Conservation (phyloP, 2,888 invertebrate species). For the Lottia scabra region DNA sequence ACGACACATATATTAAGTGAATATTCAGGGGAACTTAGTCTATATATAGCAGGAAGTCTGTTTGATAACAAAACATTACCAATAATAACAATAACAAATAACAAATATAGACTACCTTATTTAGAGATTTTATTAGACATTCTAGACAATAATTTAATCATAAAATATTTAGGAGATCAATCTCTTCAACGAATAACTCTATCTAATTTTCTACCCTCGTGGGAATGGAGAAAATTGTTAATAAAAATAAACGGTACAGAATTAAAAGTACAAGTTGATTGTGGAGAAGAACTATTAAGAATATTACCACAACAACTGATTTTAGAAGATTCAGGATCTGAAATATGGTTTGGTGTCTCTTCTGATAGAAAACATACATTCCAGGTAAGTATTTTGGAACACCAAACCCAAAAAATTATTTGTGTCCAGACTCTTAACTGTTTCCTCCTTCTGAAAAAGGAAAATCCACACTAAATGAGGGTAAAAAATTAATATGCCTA, state of each 20-base stretch:
- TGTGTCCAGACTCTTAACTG: no score
- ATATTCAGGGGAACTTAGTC: conserved; percentile 41
- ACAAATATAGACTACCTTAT: conserved; percentile 44
- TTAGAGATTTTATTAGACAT: conserved; percentile 48
- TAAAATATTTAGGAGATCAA: conserved; percentile 52
- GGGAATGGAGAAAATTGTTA: conserved; percentile 41
- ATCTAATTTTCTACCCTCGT: conserved; percentile 36
- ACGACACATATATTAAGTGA: conserved; percentile 36
- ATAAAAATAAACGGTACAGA: conserved; percentile 40
- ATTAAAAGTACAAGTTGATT: conserved; percentile 44
- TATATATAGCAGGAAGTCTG: conserved; percentile 35
- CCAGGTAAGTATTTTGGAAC: conserved; percentile 44
- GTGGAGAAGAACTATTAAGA: conserved; percentile 32
- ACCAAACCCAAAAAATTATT: no score
- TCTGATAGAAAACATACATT: conserved; percentile 33
- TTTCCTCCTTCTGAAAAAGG: no score
- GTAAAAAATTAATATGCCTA: no score
- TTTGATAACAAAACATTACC: conserved; percentile 25
- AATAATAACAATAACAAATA: conserved; percentile 44
- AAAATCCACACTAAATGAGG: no score
- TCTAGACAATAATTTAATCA: conserved; percentile 37
- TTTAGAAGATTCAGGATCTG: conserved; percentile 38
- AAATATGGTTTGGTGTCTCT: conserved; percentile 38
- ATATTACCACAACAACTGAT: conserved; percentile 40
- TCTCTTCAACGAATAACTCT: conserved; percentile 52